phyloP scores from a whole-genome alignment of 2,888 invertebrate genomes.

The Phytoseiulus persimilis region DNA sequence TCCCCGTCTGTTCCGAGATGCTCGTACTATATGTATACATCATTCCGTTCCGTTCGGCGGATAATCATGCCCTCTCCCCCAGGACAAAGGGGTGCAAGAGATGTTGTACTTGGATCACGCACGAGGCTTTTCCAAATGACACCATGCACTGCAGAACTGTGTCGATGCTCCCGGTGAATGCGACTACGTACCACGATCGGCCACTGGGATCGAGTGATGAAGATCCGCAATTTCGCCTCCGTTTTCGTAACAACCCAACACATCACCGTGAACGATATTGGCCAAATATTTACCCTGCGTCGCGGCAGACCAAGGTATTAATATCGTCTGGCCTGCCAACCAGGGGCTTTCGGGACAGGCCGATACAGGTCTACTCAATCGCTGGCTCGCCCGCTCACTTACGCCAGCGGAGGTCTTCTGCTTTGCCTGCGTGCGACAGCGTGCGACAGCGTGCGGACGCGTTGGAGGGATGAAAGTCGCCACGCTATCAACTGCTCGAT shows the following conservation, averaged over 20 bases:
- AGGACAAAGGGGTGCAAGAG: no score
- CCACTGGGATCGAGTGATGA: neutral
- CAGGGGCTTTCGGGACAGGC: neutral
- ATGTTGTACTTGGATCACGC: no score
- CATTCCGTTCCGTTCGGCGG: no score
- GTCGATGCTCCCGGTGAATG: no score
- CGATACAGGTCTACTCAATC: neutral
- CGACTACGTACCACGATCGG: no score
- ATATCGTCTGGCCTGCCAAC: neutral
- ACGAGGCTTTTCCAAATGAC: no score
- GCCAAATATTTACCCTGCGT: conserved; percentile 30
- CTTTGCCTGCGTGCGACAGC: no score
- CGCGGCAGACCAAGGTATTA: neutral
- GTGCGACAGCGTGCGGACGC: neutral
- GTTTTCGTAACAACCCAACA: neutral
- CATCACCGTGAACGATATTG: conserved; percentile 13
- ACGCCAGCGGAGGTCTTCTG: no score
- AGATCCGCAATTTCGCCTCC: conserved; percentile 15
- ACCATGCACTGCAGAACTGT: no score
- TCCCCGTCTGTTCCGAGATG: no score
- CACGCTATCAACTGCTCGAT: neutral
- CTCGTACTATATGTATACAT: no score
- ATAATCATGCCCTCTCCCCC: no score
- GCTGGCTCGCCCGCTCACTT: neutral
- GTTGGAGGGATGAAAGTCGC: neutral